A percentile compares a stretch with the other conserved stretches of the same genome.
Evolutionary conservation across 2,797 vertebrate genomes (phyloP).

Genomic region (Lutra lutra): DNA sequence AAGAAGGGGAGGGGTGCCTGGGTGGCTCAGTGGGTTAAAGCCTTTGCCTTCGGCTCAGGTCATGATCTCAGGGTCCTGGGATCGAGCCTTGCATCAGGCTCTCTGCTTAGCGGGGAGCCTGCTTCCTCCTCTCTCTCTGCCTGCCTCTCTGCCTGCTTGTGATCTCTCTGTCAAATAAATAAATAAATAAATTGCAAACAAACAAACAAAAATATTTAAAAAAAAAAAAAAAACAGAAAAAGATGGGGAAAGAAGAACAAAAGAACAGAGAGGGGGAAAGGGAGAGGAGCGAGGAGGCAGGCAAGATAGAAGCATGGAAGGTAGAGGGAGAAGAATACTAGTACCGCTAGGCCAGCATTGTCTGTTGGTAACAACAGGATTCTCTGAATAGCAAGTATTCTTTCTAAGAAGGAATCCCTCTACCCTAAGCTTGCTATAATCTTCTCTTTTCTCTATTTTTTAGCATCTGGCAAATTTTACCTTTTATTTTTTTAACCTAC

Average conservation of each 20-base stretch:
- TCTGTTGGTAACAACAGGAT: not conserved
- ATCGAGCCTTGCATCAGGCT: too few species aligned
- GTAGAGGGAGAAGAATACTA: fast-evolving
- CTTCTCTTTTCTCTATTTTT: not conserved
- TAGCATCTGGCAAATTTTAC: not conserved
- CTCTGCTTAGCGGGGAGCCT: too few species aligned
- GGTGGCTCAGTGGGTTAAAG: too few species aligned
- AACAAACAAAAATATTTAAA: too few species aligned
- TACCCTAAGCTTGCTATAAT: not conserved
- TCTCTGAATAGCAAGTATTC: not conserved
- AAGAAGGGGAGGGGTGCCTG: not conserved
- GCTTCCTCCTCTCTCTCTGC: too few species aligned
- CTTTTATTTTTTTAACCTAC: not conserved
- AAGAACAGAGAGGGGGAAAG: not conserved
- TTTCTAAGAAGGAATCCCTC: not conserved
- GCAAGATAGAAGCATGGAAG: fast-evolving
- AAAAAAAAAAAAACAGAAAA: not conserved
- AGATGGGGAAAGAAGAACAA: not conserved
- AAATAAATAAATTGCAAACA: too few species aligned
- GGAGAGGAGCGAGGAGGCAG: not conserved
- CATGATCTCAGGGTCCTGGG: too few species aligned
- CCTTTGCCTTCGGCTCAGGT: too few species aligned
- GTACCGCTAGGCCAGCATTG: too few species aligned
- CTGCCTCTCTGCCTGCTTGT: too few species aligned
- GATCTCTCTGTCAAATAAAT: too few species aligned